Evolutionary conservation across 2,888 invertebrate species (phyloP).

Genomic region (Apeira syringaria): DNA sequence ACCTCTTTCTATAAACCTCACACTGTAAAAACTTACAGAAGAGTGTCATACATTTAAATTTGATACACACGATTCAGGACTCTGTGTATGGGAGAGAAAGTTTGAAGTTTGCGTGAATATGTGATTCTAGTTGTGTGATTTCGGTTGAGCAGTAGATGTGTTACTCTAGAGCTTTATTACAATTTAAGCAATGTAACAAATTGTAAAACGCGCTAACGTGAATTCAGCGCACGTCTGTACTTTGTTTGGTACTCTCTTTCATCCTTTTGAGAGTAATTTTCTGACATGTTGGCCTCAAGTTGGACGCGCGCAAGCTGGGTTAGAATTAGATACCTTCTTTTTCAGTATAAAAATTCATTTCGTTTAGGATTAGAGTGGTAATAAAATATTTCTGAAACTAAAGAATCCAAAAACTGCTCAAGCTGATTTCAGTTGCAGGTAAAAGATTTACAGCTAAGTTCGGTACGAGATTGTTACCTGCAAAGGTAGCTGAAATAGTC

Average conservation of each 20-base stretch:
- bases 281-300: slow-evolving; percentile 52
- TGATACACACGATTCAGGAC: slow-evolving; percentile 2
- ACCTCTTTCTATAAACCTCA: slow-evolving; percentile 73
- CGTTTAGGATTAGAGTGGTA: slow-evolving; percentile 24
- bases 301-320: slow-evolving; percentile 28
- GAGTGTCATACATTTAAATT: slow-evolving; percentile 35
- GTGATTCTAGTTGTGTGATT: slow-evolving; percentile 35
- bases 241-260: slow-evolving; percentile 67
- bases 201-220: slow-evolving; percentile 73
- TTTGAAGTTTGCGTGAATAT: slow-evolving; percentile 27
- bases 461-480: slow-evolving; percentile 9
- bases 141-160: slow-evolving; percentile 52
- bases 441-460: slow-evolving; percentile 12
- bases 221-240: slow-evolving; percentile 71
- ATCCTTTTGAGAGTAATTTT: slow-evolving; percentile 54
- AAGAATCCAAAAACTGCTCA: slow-evolving; percentile 5
- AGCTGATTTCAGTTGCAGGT: slow-evolving; percentile 11
- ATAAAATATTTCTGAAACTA: slow-evolving; percentile 18
- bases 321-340: slow-evolving; percentile 12
- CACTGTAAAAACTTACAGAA: slow-evolving; percentile 34
- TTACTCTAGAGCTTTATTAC: slow-evolving; percentile 76
- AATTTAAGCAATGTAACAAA: slow-evolving; percentile 80
- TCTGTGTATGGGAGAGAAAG: slow-evolving; percentile 15
- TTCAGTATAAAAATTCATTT: slow-evolving; percentile 8
- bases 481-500: too few species aligned